phyloP scores from a whole-genome alignment of 2,113 vertebrate genomes.

The Speoplatyrhinus poulsoni region DNA sequence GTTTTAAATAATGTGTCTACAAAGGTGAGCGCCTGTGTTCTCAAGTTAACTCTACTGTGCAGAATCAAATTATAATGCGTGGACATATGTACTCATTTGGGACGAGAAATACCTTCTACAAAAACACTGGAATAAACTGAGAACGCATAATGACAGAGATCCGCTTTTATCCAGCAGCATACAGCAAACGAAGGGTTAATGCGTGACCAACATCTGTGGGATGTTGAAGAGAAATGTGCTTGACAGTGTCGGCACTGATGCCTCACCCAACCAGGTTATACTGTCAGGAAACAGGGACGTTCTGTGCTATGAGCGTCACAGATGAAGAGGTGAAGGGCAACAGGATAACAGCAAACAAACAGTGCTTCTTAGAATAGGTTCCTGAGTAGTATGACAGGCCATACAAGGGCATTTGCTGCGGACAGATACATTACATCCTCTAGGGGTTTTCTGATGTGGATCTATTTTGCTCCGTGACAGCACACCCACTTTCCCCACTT shows the following conservation, averaged over 20 bases:
- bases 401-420: slow-evolving; percentile 3
- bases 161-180: no score
- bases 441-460: slow-evolving; percentile 22
- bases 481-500: slow-evolving; percentile 35
- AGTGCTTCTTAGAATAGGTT: slow-evolving; percentile 32
- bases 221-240: no score
- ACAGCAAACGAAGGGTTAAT: no score
- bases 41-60: no score
- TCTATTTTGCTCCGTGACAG: slow-evolving; percentile 10
- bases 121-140: no score
- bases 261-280: slow-evolving; percentile 17
- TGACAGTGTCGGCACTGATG: neutral
- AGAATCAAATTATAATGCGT: no score
- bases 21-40: no score
- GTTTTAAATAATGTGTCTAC: no score
- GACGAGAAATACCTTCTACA: no score
- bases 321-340: slow-evolving; percentile 42
- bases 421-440: slow-evolving; percentile 1
- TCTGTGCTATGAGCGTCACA: slow-evolving; percentile 4
- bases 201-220: no score
- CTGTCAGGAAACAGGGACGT: neutral
- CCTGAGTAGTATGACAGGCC: neutral
- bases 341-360: slow-evolving; percentile 39
- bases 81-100: no score
- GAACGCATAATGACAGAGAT: no score